Percentiles rank a stretch among this genome's conserved stretches.
Conservation (phyloP, 2,113 vertebrate genomes). For the Neomonachus schauinslandi region DNA sequence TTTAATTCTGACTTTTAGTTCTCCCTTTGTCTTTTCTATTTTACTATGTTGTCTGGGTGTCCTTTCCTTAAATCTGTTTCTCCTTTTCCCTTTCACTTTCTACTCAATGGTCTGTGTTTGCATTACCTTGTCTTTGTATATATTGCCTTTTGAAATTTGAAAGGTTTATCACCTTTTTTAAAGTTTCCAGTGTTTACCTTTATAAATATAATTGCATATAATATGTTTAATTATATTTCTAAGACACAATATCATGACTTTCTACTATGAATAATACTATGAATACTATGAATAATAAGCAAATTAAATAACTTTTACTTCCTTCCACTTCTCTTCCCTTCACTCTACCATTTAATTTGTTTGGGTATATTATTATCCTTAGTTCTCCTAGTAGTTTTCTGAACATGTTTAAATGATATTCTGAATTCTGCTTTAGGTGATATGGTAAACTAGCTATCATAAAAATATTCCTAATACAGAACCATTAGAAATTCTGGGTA, state of each 20-base stretch:
- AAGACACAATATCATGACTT: background rate
- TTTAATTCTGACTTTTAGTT: background rate
- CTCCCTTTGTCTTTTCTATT: background rate
- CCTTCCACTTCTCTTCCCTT: background rate
- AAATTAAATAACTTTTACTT: background rate
- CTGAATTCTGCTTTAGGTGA: conserved; percentile 15
- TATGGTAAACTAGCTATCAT: background rate
- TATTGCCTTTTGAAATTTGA: background rate
- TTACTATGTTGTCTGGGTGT: background rate
- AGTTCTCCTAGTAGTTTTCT: background rate
- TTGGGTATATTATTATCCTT: background rate
- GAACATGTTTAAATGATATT: conserved; percentile 6
- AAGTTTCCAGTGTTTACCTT: background rate
- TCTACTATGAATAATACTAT: background rate
- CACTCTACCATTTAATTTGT: background rate
- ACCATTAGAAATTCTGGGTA: background rate
- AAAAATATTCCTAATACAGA: background rate
- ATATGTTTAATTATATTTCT: background rate
- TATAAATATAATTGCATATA: background rate
- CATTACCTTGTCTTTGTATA: background rate
- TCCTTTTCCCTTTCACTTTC: background rate
- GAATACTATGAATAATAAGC: background rate
- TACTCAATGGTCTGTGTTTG: background rate
- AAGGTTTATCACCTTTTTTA: background rate
- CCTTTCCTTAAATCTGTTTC: background rate